Evolutionary conservation across 2,113 vertebrate genomes (phyloP), one percentile per base, ranked within the genome.

Genomic region (Rhea pennata): DNA sequence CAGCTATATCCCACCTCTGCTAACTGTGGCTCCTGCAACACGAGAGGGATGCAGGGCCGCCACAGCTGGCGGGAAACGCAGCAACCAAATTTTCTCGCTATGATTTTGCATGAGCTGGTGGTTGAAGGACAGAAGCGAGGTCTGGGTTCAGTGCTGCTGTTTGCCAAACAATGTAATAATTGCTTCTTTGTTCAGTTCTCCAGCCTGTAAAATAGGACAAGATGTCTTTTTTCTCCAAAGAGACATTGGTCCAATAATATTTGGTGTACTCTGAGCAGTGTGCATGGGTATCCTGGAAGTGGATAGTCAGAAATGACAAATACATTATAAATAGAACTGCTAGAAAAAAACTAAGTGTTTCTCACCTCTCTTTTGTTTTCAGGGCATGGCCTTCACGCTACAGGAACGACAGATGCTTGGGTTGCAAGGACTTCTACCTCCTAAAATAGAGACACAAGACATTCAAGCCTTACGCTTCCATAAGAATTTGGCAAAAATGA

Each of bases 361-460:
- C 87, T 70, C 65, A 1, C 65, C 77, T 90, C 53, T 94, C 77
- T 44, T 83, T 27, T 74, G 15, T 31, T 50, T 79, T 6, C 96
- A 99, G 99, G 99, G 99, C 17, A 99, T 99, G 99, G 99, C 99
- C n/a, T 99, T 99, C 85, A 98, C 99, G 0, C 88, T 99, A 10
- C 96, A 97, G 29, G 99, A 99, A 87, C 97, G 99, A 12, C 99
- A 99, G 62, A 98, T 99, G 88, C 98, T 99, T 26, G 99, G 99
- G 10, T 96, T 99, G 82, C 99, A 99, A 84, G 99, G 99, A 17
- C 98, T 99, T 51, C 96, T 99, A 4, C 99, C 99, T 93, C 98
- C 99, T 5, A 99, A 99, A 97, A 98, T 99, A 67, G 99, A 99
- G 97, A 99, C 99, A 0, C 99, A 99, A 75, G 99, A 99, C 96